Evolutionary conservation across 2,797 vertebrate species (phyloP).

Genomic region (Spinibarbus caldwelli): DNA sequence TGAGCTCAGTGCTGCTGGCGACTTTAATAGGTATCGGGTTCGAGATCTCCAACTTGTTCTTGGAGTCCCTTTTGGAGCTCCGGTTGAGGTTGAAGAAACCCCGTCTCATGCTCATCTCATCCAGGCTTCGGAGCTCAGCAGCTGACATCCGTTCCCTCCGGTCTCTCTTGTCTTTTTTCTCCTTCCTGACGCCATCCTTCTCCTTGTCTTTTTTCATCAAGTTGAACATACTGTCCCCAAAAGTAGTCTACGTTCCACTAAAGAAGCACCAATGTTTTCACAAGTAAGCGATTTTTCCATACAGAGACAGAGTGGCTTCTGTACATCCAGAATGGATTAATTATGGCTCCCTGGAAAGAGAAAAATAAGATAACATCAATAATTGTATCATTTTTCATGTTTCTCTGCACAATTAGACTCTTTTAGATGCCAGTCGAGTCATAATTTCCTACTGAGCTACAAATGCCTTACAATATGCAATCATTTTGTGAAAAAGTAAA

Average conservation of each 20-base stretch:
- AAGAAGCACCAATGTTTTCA: conserved; percentile 52
- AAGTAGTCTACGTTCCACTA: conserved; percentile 40
- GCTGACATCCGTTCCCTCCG: conserved; percentile 96
- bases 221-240: conserved; percentile 86
- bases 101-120: conserved; percentile 95
- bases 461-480: background rate
- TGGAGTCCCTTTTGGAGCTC: conserved; percentile 90
- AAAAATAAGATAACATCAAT: conserved; percentile 43
- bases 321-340: conserved; percentile 44
- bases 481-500: background rate
- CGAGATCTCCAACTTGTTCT: conserved; percentile 92
- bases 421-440: background rate
- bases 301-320: conserved; percentile 53
- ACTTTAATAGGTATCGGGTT: conserved; percentile 98
- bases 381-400: background rate
- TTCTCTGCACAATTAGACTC: background rate
- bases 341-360: conserved; percentile 60
- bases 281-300: conserved; percentile 57
- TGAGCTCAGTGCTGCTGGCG: conserved; percentile 89
- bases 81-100: conserved; percentile 97
- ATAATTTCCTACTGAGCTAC: conserved; percentile 1
- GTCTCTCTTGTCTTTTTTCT: conserved; percentile 92
- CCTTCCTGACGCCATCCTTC: conserved; percentile 84
- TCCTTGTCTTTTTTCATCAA: conserved; percentile 94
- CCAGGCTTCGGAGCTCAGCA: conserved; percentile 91